Evolutionary conservation across 2,888 invertebrate species (phyloP), one percentile per base, ranked within the genome.

Genomic region (Caenorhabditis afra): DNA sequence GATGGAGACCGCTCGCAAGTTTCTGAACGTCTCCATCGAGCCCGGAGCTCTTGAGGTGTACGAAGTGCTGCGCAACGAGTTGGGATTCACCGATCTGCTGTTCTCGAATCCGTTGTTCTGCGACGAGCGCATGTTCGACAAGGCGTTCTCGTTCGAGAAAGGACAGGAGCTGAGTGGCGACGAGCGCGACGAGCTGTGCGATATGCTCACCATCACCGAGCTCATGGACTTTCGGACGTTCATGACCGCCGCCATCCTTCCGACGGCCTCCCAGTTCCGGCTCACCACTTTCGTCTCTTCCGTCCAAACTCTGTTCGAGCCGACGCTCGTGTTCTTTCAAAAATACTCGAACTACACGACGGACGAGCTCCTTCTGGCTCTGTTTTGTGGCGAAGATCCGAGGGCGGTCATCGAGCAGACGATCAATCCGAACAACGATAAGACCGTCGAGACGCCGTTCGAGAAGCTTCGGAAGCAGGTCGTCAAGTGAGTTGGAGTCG

Each of bases 331-430:
- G 3, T 79, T 79, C 37, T 52, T 67, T 12, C 52, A 68, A 55
- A 79, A 79, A 18, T 79, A 79, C 35, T 50, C 57, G 4, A 74
- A 79, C 57, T 52, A 45, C 35, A 70, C 68, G 1, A 53, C 53
- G 3, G 55, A 79, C 14, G 58, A 77, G 23, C 29, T 83, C 0
- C 39, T 61, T 3, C 37, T 59, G 10, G 76, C 79, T 1, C 50
- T 83, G 3, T 81, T 81, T 29, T 81, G 83, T 41, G 83, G 81
- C 12, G 67, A 75, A 35, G 80, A 81, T 73, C 80, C 82, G 1
- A 22, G 68, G 47, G 61, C 50, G 20, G 53, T 65, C 11, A 68
- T 79, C 37, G 59, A 74, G 18, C 55, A 73, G 22, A 66, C 68
- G 4, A 58, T 74, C 29, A 74, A 67, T 52, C 73, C 73, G 57